phyloP scores from a whole-genome alignment of 2,797 vertebrate genomes.

The Gymnoscopelus braueri region DNA sequence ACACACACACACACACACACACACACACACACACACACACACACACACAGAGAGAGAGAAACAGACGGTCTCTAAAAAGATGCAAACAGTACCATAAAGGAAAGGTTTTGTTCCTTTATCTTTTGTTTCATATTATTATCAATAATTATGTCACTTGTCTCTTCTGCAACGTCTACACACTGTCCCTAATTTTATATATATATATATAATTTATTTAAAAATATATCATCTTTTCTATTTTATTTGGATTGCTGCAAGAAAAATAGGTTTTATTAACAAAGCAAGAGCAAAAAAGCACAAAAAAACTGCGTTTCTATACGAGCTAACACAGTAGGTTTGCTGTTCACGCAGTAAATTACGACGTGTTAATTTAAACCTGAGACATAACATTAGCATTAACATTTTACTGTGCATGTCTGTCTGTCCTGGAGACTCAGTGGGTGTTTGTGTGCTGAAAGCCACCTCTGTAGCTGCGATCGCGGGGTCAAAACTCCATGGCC shows the following conservation, averaged over 20 bases:
- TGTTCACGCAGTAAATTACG: no score
- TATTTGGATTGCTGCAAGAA: no score
- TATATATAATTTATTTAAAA: no score
- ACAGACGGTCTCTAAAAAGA: neutral
- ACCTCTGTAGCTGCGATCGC: constrained; percentile 23
- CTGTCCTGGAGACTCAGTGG: constrained; percentile 1
- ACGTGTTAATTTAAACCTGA: neutral
- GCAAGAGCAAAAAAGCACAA: no score
- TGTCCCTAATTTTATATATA: no score
- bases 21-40: neutral
- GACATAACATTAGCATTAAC: neutral
- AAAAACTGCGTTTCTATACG: no score
- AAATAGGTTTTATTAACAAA: no score
- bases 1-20: neutral
- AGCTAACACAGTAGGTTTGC: no score
- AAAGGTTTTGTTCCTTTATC: neutral
- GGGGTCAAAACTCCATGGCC: constrained; percentile 14
- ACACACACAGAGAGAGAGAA: neutral
- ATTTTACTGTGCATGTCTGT: neutral
- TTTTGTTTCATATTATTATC: no score
- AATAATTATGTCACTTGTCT: no score
- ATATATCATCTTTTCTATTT: no score
- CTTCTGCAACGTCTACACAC: no score
- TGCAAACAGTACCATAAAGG: neutral
- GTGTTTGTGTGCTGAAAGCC: constrained; percentile 18